Evolutionary conservation across 35 echinoderm and acorn worm species (phyloP).

Genomic region (Lytechinus pictus): DNA sequence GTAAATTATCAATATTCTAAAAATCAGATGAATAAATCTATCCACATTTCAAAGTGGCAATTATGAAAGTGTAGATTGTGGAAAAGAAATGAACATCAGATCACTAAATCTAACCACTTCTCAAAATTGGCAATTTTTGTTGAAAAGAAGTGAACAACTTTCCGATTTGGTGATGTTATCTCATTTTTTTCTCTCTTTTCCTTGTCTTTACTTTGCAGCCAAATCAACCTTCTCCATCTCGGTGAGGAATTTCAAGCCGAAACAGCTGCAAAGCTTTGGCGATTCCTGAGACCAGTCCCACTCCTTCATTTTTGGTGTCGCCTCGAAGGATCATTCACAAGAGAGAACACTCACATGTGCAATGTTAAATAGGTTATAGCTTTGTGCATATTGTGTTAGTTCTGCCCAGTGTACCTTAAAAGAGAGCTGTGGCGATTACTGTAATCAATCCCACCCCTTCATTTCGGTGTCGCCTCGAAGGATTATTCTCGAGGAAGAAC

Average conservation of each 20-base stretch:
- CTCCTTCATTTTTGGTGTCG: neutral
- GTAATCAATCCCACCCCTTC: neutral
- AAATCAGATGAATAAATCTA: too few relatives aligned
- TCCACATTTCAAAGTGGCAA: too few relatives aligned
- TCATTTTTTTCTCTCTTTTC: neutral
- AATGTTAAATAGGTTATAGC: too few relatives aligned
- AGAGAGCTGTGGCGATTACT: constrained; percentile 37
- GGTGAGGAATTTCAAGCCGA: constrained; percentile 72
- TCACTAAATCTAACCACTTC: too few relatives aligned
- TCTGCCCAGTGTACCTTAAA: too few relatives aligned
- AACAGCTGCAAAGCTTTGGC: constrained; percentile 56
- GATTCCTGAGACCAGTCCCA: neutral
- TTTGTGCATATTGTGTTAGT: too few relatives aligned
- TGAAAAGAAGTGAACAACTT: too few relatives aligned
- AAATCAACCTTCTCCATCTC: constrained; percentile 60
- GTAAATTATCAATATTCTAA: too few relatives aligned
- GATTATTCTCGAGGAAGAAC: neutral
- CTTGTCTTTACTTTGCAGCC: constrained; percentile 38
- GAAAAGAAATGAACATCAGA: too few relatives aligned
- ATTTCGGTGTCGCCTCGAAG: neutral
- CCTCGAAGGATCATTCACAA: neutral
- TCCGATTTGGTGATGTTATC: neutral
- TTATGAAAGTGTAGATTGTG: too few relatives aligned
- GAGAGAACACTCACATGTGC: neutral
- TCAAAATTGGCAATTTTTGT: too few relatives aligned